Percentiles rank a stretch among this genome's conserved stretches.
Conservation (phyloP, 1,140 invertebrate genomes). For the Gonioctena quinquepunctata region DNA sequence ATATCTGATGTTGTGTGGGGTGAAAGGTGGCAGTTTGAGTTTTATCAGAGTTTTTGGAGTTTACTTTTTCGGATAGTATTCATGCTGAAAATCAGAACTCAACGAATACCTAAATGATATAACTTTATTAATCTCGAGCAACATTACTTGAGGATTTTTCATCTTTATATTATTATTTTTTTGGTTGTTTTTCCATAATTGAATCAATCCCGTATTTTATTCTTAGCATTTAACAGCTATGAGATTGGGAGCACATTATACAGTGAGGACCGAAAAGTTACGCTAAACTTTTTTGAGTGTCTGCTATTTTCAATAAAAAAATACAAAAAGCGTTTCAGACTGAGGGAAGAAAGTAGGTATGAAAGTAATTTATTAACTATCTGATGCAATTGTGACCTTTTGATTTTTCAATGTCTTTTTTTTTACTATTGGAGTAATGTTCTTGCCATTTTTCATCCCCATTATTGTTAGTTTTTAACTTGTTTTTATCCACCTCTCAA, state of each 20-base stretch:
- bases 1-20: constrained; percentile 51
- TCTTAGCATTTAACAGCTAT: too few species aligned
- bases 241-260: too few species aligned
- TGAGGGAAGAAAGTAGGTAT: background rate
- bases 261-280: too few species aligned
- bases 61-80: too few species aligned
- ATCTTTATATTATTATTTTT: too few species aligned
- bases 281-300: background rate
- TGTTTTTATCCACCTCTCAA: background rate
- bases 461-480: background rate
- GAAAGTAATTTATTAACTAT: background rate
- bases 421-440: background rate
- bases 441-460: background rate
- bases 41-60: too few species aligned
- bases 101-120: too few species aligned
- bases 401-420: background rate
- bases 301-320: background rate
- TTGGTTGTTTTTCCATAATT: too few species aligned
- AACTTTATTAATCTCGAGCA: too few species aligned
- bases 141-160: too few species aligned
- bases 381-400: background rate
- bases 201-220: too few species aligned
- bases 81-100: too few species aligned
- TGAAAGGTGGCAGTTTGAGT: constrained; percentile 30
- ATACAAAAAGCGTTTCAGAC: background rate